Conservation (phyloP, 2,797 vertebrate genomes). For the Acipenser ruthenus region DNA sequence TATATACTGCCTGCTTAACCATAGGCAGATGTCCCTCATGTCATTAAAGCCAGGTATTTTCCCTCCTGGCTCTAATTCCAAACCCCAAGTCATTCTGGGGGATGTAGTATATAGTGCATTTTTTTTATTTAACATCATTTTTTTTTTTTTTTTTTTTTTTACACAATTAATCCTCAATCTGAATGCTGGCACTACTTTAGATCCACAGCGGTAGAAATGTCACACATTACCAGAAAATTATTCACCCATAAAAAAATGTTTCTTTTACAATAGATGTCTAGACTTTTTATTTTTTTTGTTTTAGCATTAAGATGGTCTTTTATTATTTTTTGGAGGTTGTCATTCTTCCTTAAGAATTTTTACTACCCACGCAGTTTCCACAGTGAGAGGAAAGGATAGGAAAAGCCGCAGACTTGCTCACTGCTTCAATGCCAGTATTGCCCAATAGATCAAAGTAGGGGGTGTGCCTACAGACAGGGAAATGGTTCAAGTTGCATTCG, state of each 20-base stretch:
- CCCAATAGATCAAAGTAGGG: not conserved
- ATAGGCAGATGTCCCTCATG: too few species aligned
- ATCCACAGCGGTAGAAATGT: conserved; percentile 35
- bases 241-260: conserved; percentile 48
- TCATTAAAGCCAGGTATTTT: too few species aligned
- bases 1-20: too few species aligned
- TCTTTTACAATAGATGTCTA: conserved; percentile 57
- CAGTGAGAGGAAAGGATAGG: not conserved
- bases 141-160: too few species aligned
- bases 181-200: conserved; percentile 29
- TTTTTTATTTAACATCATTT: too few species aligned
- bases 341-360: conserved; percentile 52
- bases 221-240: conserved; percentile 41
- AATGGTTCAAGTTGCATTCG: conserved; percentile 3
- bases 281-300: conserved; percentile 60
- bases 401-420: conserved; percentile 11
- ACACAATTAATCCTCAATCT: too few species aligned
- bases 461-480: conserved; percentile 10
- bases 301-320: conserved; percentile 48
- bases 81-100: too few species aligned
- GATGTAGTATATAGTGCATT: too few species aligned
- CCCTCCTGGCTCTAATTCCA: too few species aligned
- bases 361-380: conserved; percentile 33
- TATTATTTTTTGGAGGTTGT: conserved; percentile 54
- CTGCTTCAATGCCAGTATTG: conserved; percentile 5